Evolutionary conservation across 2,888 invertebrate genomes (phyloP), one percentile per base, ranked within the genome.

Genomic region (Dyspetes luteomarginatus): DNA sequence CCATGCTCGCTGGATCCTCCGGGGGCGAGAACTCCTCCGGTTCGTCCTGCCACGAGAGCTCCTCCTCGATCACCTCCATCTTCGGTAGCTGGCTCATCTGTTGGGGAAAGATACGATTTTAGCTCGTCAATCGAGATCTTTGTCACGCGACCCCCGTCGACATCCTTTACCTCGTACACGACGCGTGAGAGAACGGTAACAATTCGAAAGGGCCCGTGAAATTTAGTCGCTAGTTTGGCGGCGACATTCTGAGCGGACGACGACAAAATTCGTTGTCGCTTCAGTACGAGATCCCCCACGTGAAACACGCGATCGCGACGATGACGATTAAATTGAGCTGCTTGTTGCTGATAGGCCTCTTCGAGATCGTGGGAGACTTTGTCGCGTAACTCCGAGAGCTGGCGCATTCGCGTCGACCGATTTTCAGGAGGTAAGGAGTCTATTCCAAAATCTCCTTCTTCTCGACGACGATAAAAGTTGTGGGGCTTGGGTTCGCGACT

Each of bases 401-500:
- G n/a, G n/a, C n/a, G n/a, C n/a, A n/a, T 36, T 2, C 36, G 1
- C 12, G 5, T 17, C 0, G 36, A 36, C 36, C 36, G 12, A 9
- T 36, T 12, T 5, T 36, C 36, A 5, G 7, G 36, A 2, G 5
- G 36, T 1, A 36, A 12, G 36, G 2, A 0, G 5, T 9, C 2
- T 5, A 36, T 5, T 1, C 5, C 36, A 1, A 5, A 9, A 36
- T 36, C 36, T 12, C 36, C 36, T 36, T 12, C 36, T 12, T 36
- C 36, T n/a, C n/a, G n/a, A 9, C 36, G 36, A 36, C 36, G 36
- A 12, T 36, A 36, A 36, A 36, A 36, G 7, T 36, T 5, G 2
- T 36, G 36, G 7, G 12, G 5, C 2, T 12, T 1, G 0, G 36
- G 36, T 1, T 83, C 79, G 0, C 81, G 43, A 2, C 81, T 82